phyloP scores from a whole-genome alignment of 2,888 invertebrate species.

The Quadroppia sp. region DNA sequence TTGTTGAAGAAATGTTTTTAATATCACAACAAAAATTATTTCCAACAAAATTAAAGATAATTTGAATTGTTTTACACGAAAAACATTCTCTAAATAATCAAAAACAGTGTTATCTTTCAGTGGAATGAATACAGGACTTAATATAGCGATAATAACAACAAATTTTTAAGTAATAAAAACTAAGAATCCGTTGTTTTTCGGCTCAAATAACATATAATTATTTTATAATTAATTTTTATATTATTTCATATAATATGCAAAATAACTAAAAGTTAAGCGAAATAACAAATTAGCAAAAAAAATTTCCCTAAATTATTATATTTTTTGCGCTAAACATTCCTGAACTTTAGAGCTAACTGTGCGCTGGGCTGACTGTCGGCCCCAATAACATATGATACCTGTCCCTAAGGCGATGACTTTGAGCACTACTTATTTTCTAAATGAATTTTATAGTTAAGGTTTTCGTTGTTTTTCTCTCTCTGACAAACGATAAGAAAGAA shows the following conservation, averaged over 20 bases:
- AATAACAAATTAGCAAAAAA: neutral
- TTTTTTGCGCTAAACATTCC: slow-evolving; percentile 23
- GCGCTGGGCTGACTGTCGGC: neutral
- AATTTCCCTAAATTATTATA: neutral
- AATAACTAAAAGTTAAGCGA: neutral
- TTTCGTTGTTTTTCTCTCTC: neutral
- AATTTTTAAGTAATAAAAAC: too few relatives aligned
- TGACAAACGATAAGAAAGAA: neutral
- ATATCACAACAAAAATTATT: too few relatives aligned
- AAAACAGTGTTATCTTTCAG: too few relatives aligned
- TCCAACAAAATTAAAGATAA: too few relatives aligned
- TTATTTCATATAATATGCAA: slow-evolving; percentile 5
- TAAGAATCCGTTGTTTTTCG: too few relatives aligned
- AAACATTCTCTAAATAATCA: too few relatives aligned
- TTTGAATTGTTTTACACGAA: too few relatives aligned
- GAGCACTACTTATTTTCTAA: slow-evolving; percentile 2
- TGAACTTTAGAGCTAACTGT: neutral
- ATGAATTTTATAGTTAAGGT: slow-evolving; percentile 26
- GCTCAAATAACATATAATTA: slow-evolving; percentile 1
- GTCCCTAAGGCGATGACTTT: neutral
- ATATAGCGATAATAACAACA: too few relatives aligned
- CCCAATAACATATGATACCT: neutral
- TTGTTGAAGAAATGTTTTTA: neutral
- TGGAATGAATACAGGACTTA: too few relatives aligned
- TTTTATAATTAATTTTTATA: slow-evolving; percentile 1